phyloP scores from a whole-genome alignment of 1,140 invertebrate species.

The Heliconius hermathena region DNA sequence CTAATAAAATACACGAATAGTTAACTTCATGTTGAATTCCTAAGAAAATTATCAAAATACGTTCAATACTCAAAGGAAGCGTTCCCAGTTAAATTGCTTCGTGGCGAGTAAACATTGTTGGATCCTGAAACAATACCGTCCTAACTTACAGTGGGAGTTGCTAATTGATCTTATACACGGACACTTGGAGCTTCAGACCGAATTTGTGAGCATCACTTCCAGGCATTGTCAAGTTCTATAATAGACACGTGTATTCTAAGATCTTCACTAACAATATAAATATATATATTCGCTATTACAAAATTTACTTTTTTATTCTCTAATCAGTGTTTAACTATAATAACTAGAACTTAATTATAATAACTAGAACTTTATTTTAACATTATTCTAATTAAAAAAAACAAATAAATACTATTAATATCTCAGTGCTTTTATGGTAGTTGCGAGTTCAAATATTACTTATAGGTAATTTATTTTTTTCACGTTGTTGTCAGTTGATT shows the following conservation, averaged over 20 bases:
- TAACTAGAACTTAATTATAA: too few species aligned
- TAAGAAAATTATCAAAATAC: slow-evolving; percentile 14
- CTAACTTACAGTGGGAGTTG: slow-evolving; percentile 35
- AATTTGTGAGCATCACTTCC: slow-evolving; percentile 18
- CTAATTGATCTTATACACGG: slow-evolving; percentile 45
- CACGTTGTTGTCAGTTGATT: too few species aligned
- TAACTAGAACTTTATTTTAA: too few species aligned
- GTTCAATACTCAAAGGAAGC: background rate
- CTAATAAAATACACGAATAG: background rate
- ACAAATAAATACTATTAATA: too few species aligned
- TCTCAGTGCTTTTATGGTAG: too few species aligned
- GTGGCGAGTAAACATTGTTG: slow-evolving; percentile 17
- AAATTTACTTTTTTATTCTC: too few species aligned
- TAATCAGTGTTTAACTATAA: too few species aligned
- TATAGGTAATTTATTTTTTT: too few species aligned
- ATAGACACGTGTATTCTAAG: background rate
- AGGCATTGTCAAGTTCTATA: background rate
- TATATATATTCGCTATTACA: too few species aligned
- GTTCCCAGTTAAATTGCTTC: slow-evolving; percentile 23
- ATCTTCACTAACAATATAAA: too few species aligned
- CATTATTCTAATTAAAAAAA: too few species aligned
- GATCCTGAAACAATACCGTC: slow-evolving; percentile 33
- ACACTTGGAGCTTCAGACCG: slow-evolving; percentile 29
- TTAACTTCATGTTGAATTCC: background rate
- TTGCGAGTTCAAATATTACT: too few species aligned